These are phyloP conservation scores for Drosophila engyochracea DNA, from an alignment of 2,888 invertebrate species.

Conservation along the genomic window DNA sequence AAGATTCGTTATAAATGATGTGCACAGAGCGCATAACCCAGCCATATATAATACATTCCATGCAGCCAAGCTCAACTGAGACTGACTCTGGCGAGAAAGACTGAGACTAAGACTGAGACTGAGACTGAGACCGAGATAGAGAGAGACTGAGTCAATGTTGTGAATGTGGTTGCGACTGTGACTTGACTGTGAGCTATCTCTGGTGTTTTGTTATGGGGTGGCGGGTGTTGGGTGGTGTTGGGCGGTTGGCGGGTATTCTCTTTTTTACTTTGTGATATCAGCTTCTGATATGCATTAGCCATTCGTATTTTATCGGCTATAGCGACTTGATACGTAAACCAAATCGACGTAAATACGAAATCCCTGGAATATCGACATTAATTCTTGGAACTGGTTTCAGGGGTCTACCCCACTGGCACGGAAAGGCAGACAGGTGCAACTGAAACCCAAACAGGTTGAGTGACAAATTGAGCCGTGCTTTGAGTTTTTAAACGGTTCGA, in stretches of 20 bases:
- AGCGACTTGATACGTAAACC: constrained; percentile 47
- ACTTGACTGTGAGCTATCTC: constrained; percentile 19
- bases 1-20: constrained; percentile 73
- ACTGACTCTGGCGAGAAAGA: constrained; percentile 3
- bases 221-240: neutral
- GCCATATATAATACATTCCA: constrained; percentile 64
- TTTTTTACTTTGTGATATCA: constrained; percentile 33
- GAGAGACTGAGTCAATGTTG: constrained; percentile 33
- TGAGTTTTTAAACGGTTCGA: constrained; percentile 32
- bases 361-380: constrained; percentile 60
- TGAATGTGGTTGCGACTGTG: neutral
- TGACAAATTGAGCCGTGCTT: constrained; percentile 63
- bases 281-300: constrained; percentile 22
- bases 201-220: constrained; percentile 1
- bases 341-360: constrained; percentile 39
- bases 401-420: constrained; percentile 33
- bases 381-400: constrained; percentile 70
- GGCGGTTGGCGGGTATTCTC: neutral
- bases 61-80: constrained; percentile 45
- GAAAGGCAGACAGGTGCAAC: constrained; percentile 30
- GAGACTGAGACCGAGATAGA: constrained; percentile 5
- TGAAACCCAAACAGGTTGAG: constrained; percentile 59
- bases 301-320: constrained; percentile 10
- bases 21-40: constrained; percentile 58
- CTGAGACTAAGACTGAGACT: neutral